Evolutionary conservation across 2,888 invertebrate species (phyloP), one percentile per base, ranked within the genome.

Genomic region (Melinopterus prodromus): DNA sequence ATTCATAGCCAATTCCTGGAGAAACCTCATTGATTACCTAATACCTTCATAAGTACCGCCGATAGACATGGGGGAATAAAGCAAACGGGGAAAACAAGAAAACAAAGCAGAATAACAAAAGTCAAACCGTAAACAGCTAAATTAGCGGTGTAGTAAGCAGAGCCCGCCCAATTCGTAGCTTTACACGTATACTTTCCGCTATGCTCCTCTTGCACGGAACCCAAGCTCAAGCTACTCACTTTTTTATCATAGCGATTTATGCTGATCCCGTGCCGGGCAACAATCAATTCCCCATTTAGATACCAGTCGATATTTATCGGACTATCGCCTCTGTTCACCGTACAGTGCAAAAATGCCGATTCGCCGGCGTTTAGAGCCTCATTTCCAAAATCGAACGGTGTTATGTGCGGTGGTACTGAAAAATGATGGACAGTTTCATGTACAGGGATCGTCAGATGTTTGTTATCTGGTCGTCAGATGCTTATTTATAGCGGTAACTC

Each of bases 311-410:
- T 92, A 81, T 92, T 91, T 70, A 97, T 91, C 2, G 96, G 96
- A 85, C 93, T 92, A 88, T 97, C 97, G 72, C 97, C 96, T 89
- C 95, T 95, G 76, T 92, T 92, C 70, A 95, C 93, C 90, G 94
- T 93, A 88, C 96, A 96, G 83, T 93, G 93, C 3, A 94, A 92
- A 79, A 95, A 95, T 70, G 94, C 93, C 82, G 93, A 92, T 83
- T 96, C 95, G 6, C 95, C 96, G 80, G 94, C 94, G 86, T 95
- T 95, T 74, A 95, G 93, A 79, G 94, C 92, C 84, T 95, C 94
- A 77, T 95, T 94, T 81, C 95, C 95, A 85, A 95, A 94, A 86
- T 92, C 92, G 86, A 95, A 95, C 82, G 94, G 93, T 85, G 93
- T 92, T 85, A 96, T 94, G 92, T 95, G 95, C 82, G 96, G 95